These are phyloP conservation scores for Drosophila ohnishii DNA, from an alignment of 1,140 invertebrate species.

Conservation along the genomic window DNA sequence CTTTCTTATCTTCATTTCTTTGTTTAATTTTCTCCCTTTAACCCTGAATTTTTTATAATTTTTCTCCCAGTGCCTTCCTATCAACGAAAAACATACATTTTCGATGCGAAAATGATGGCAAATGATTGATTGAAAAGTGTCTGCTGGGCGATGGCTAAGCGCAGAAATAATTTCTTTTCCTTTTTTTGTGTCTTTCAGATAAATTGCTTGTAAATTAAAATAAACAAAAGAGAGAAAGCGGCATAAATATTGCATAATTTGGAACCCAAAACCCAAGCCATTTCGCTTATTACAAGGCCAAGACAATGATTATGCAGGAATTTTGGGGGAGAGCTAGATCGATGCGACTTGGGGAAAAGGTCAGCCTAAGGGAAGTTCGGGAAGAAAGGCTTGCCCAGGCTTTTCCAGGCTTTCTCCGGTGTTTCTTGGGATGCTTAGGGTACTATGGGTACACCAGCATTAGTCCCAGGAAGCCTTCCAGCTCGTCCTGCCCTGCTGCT, in stretches of 20 bases:
- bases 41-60: not conserved
- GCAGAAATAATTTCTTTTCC: conserved; percentile 20
- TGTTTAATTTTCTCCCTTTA: no score
- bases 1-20: no score
- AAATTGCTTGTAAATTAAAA: conserved; percentile 59
- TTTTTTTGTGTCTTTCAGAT: not conserved
- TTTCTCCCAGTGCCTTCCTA: not conserved
- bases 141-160: not conserved
- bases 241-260: conserved; percentile 57
- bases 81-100: not conserved
- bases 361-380: conserved; percentile 6
- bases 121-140: conserved; percentile 59
- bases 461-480: conserved; percentile 1
- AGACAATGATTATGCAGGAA: conserved; percentile 47
- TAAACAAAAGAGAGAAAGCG: conserved; percentile 21
- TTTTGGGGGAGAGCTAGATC: conserved; percentile 9
- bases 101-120: conserved; percentile 9
- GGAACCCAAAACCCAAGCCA: conserved; percentile 14
- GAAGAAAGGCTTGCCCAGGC: conserved; percentile 36
- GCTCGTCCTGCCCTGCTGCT: not conserved
- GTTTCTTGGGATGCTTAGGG: conserved; percentile 1
- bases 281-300: conserved; percentile 43
- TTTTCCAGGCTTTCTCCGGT: not conserved
- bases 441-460: not conserved
- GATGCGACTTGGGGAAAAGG: conserved; percentile 1